Evolutionary conservation across 2,888 invertebrate genomes (phyloP), one percentile per base, ranked within the genome.

Genomic region (Cynaeus angustus): DNA sequence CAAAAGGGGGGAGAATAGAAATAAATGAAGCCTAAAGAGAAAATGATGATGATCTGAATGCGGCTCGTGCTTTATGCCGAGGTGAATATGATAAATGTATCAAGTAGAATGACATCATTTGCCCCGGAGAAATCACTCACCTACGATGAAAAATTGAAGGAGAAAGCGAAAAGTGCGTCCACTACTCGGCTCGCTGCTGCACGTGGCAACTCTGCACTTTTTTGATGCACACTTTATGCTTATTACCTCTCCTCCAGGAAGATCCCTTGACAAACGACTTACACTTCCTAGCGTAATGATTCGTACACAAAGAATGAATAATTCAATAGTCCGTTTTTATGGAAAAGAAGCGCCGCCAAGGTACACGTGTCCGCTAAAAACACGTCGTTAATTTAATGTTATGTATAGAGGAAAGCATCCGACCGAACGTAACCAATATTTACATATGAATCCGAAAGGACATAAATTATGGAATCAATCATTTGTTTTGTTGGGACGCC

Each of bases 11-110:
- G 68, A 75, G 80, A 79, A 82, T 80, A 76, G 82, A 80, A 83
- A 82, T 84, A 85, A 84, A 85, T 85, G 84, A 84, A 84, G 83
- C 85, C 78, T 83, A 84, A 85, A 85, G 84, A 81, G 82, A 82
- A 82, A 83, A 84, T 83, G 83, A 85, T 85, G 83, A 84, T 83
- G 83, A 84, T 79, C 85, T 85, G 55, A 83, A 81, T 74, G 59
- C 59, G 68, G 77, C 64, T 38, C 58, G 58, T 56, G 72, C 72
- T 75, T 77, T 75, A 76, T 70, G 75, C 69, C 71, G 78, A 79
- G 79, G 80, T 80, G 79, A 80, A 81, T 74, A 78, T 80, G 81
- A 81, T 78, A 79, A 81, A 82, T 81, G 76, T 76, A 62, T 71
- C 68, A 69, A 72, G 72, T 72, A 62, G 71, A 74, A 73, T 72